Conservation (phyloP, 2,113 vertebrate genomes). For the Verasper variegatus region DNA sequence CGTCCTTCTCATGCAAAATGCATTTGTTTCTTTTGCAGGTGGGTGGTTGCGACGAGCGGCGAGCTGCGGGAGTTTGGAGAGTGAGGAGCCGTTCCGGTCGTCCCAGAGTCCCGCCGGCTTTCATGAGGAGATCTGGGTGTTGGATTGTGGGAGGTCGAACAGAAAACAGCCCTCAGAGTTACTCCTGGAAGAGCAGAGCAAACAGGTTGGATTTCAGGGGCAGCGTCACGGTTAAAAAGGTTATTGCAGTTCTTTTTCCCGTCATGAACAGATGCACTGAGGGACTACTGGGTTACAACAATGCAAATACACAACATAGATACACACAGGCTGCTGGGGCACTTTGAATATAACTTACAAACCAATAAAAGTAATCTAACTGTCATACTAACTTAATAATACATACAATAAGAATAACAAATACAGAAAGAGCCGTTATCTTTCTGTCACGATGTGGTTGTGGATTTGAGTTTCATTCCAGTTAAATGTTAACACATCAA, state of each 20-base stretch:
- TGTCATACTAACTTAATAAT: neutral
- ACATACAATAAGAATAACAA: too few relatives aligned
- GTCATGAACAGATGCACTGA: constrained; percentile 1
- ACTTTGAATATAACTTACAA: neutral
- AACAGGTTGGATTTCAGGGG: constrained; percentile 12
- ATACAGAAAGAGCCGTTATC: neutral
- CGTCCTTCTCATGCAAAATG: constrained; percentile 92
- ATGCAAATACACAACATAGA: constrained; percentile 31
- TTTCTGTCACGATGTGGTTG: neutral
- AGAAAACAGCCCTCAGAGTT: constrained; percentile 83
- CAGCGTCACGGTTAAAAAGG: neutral
- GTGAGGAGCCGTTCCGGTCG: constrained; percentile 37
- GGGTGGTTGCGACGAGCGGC: constrained; percentile 84
- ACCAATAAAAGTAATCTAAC: neutral
- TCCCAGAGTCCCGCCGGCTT: constrained; percentile 48
- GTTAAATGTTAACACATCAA: neutral
- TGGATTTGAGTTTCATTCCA: neutral
- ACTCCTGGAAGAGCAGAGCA: constrained; percentile 84
- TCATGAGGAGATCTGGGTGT: constrained; percentile 56
- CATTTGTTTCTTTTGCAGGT: constrained; percentile 76
- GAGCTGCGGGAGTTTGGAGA: constrained; percentile 85
- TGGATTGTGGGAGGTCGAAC: constrained; percentile 80
- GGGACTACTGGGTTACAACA: neutral
- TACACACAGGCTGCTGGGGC: constrained; percentile 39
- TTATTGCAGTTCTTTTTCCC: neutral